phyloP scores from a whole-genome alignment of 2,797 vertebrate genomes.

The Tokudaia muenninki region DNA sequence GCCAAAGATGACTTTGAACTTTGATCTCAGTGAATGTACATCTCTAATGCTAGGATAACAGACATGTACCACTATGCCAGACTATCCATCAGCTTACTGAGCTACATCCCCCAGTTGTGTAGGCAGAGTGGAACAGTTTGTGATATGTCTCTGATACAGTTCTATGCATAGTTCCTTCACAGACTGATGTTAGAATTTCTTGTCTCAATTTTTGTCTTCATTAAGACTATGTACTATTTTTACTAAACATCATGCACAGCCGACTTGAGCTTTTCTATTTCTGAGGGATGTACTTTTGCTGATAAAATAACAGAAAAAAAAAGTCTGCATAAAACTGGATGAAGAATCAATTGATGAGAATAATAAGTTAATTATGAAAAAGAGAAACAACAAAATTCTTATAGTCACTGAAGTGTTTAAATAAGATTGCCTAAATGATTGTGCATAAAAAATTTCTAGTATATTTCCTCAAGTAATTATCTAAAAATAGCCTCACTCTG shows the following conservation, averaged over 20 bases:
- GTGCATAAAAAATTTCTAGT: conserved; percentile 12
- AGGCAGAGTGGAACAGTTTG: background rate
- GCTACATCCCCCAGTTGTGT: background rate
- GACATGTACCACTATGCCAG: background rate
- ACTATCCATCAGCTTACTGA: background rate
- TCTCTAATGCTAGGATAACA: background rate
- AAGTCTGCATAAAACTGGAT: background rate
- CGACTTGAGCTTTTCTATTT: background rate
- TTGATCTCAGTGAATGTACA: background rate
- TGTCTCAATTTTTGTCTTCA: background rate
- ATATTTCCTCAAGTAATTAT: conserved; percentile 34
- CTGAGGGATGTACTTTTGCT: background rate
- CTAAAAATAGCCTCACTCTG: conserved; percentile 4
- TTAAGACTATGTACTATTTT: background rate
- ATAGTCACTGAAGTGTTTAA: conserved; percentile 31
- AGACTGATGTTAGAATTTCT: background rate
- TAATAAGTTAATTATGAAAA: conserved; percentile 8
- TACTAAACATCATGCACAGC: background rate
- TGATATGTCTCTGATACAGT: background rate
- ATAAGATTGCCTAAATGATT: background rate
- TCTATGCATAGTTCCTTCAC: background rate
- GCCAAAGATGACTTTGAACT: background rate
- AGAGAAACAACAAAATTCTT: conserved; percentile 38
- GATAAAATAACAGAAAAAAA: conserved; percentile 51
- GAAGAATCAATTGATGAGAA: conserved; percentile 30